Evolutionary conservation across 2,888 invertebrate species (phyloP).

Genomic region (Tenthredo livida): DNA sequence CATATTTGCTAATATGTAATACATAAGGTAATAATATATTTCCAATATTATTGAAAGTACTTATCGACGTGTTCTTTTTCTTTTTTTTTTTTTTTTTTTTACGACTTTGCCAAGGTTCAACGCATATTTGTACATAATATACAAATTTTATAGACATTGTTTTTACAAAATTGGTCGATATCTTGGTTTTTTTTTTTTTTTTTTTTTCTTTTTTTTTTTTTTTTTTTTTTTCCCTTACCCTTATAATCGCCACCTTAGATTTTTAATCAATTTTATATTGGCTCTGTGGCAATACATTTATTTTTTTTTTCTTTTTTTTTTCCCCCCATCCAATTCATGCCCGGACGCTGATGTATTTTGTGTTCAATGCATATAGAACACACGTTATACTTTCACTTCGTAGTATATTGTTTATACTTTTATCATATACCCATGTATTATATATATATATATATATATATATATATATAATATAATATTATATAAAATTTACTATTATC

Average conservation of each 20-base stretch:
- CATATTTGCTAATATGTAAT: slow-evolving; percentile 5
- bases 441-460: background rate
- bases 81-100: slow-evolving; percentile 67
- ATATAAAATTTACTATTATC: background rate
- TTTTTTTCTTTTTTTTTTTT: slow-evolving; percentile 60
- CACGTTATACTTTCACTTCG: background rate
- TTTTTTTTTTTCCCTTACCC: slow-evolving; percentile 58
- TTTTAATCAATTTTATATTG: slow-evolving; percentile 64
- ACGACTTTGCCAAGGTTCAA: slow-evolving; percentile 72
- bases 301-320: slow-evolving; percentile 51
- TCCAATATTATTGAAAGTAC: slow-evolving; percentile 76
- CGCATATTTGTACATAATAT: slow-evolving; percentile 59
- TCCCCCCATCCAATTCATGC: slow-evolving; percentile 54
- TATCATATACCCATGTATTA: slow-evolving; percentile 4
- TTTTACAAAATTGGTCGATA: slow-evolving; percentile 55
- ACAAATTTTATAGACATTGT: slow-evolving; percentile 57
- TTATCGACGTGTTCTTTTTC: slow-evolving; percentile 68
- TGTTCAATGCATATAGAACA: background rate
- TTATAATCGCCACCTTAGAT: slow-evolving; percentile 16
- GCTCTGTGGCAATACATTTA: slow-evolving; percentile 54
- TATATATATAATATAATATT: background rate
- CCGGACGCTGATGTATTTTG: slow-evolving; percentile 59
- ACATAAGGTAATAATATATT: slow-evolving; percentile 63
- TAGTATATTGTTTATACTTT: background rate
- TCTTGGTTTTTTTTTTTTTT: slow-evolving; percentile 62